Evolutionary conservation across 1,140 invertebrate species (phyloP).

Genomic region (Macrotrachela quadricornifera): DNA sequence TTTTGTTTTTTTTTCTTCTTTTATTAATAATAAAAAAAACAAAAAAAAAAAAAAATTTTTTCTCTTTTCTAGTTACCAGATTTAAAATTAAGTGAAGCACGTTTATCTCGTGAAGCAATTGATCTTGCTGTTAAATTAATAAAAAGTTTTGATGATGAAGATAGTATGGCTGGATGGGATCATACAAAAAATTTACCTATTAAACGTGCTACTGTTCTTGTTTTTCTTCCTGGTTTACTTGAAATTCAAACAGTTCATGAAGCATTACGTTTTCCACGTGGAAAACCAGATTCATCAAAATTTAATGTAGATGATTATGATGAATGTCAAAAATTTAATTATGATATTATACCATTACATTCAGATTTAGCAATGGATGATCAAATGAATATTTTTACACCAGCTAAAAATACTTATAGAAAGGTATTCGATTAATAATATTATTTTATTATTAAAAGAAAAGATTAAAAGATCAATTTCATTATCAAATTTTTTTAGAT

Average conservation of each 20-base stretch:
- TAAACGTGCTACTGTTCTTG: constrained; percentile 44
- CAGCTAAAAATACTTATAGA: constrained; percentile 14
- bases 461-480: too few relatives aligned
- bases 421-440: too few relatives aligned
- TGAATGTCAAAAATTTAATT: constrained; percentile 11
- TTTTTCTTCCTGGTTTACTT: constrained; percentile 41
- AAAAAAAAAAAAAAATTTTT: not conserved
- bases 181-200: constrained; percentile 13
- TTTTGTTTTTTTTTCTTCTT: not conserved
- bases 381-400: constrained; percentile 20
- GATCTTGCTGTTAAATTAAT: constrained; percentile 38
- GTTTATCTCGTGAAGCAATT: constrained; percentile 14
- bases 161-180: constrained; percentile 11
- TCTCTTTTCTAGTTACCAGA: constrained; percentile 14
- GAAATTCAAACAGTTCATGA: constrained; percentile 13
- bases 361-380: constrained; percentile 25
- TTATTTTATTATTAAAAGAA: too few relatives aligned
- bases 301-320: constrained; percentile 10
- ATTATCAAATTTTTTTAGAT: too few relatives aligned
- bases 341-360: constrained; percentile 20
- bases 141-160: constrained; percentile 41
- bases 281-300: constrained; percentile 1
- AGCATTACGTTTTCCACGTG: constrained; percentile 3
- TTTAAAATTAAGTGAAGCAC: constrained; percentile 16
- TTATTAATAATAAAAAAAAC: not conserved